Conservation (phyloP, 2,113 vertebrate species). For the Epinephelus fuscoguttatus region DNA sequence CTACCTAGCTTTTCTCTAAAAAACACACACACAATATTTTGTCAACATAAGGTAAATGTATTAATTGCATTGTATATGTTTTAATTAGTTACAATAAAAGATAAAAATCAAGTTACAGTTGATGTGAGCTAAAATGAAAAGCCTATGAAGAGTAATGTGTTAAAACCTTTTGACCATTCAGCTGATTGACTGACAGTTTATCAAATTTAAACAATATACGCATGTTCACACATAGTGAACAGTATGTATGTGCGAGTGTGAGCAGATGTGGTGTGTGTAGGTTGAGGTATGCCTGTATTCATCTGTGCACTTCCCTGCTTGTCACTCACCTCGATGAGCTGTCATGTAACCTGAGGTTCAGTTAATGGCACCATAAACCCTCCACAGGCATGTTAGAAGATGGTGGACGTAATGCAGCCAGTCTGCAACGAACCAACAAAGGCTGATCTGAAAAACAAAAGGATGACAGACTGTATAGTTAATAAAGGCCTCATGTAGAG, state of each 20-base stretch:
- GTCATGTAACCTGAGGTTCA: slow-evolving; percentile 24
- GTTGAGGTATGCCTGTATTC: not conserved
- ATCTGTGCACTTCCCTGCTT: slow-evolving; percentile 8
- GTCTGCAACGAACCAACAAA: not conserved
- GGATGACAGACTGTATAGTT: too few relatives aligned
- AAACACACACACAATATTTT: not conserved
- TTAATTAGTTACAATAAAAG: not conserved
- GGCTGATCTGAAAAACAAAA: not conserved
- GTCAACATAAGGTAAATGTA: not conserved
- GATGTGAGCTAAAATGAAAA: too few relatives aligned
- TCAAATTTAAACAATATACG: slow-evolving; percentile 23
- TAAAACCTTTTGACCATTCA: not conserved
- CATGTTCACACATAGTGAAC: not conserved
- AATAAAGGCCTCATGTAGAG: too few relatives aligned
- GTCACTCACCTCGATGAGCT: slow-evolving; percentile 39
- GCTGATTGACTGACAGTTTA: not conserved
- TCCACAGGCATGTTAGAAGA: not conserved
- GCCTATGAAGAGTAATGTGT: not conserved
- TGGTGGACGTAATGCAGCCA: not conserved
- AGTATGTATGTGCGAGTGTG: not conserved
- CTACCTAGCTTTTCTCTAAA: not conserved
- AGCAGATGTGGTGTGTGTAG: not conserved
- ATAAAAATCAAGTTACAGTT: not conserved
- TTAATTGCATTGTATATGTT: not conserved
- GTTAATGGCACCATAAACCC: not conserved